Percentiles rank a stretch among this genome's conserved stretches.
phyloP scores from a whole-genome alignment of 2,797 vertebrate species.

The Acridotheres tristis region DNA sequence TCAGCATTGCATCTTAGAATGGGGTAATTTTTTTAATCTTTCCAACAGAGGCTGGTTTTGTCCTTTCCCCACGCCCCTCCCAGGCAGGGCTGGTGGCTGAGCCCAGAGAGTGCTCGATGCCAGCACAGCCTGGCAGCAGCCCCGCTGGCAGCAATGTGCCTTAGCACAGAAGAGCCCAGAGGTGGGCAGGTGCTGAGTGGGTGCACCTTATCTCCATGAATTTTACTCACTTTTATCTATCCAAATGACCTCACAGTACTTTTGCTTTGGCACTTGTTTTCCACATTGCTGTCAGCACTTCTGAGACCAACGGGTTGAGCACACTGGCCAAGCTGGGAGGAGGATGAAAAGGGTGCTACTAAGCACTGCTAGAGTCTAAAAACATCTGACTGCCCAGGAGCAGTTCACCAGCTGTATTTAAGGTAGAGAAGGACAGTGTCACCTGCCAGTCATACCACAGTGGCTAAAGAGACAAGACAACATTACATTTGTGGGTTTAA shows the following conservation, averaged over 20 bases:
- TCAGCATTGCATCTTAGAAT: neutral
- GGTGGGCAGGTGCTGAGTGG: neutral
- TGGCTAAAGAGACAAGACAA: neutral
- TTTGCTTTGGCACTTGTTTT: neutral
- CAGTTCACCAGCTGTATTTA: neutral
- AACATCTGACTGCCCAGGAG: neutral
- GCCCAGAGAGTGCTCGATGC: neutral
- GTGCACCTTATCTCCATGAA: neutral
- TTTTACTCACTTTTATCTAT: neutral
- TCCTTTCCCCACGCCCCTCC: neutral
- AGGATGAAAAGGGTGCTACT: neutral
- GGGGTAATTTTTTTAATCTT: neutral
- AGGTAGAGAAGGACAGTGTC: neutral
- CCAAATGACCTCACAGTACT: neutral
- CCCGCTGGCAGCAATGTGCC: fast-evolving
- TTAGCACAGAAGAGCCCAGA: neutral
- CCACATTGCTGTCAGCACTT: neutral
- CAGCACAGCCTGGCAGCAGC: neutral
- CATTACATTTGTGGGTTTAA: neutral
- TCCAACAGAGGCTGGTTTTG: neutral
- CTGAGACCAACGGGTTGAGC: neutral
- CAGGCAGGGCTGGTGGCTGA: neutral
- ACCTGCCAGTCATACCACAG: neutral
- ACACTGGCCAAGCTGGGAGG: neutral
- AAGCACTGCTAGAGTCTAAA: neutral